These are phyloP conservation scores for Malachius bipustulatus DNA, from an alignment of 2,888 invertebrate genomes.

Conservation along the genomic window DNA sequence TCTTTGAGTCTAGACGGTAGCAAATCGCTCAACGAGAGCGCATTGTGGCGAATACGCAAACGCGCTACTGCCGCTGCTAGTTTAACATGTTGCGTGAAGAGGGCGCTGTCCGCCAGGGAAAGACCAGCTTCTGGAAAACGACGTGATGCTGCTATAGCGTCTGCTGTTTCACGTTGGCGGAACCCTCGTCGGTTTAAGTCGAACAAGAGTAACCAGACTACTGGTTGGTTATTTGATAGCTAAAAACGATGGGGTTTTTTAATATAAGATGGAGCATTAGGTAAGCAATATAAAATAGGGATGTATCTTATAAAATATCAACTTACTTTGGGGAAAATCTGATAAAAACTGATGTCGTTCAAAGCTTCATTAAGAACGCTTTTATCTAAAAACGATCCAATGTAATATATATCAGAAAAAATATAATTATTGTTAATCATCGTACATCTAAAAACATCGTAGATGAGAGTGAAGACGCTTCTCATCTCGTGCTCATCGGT, in stretches of 20 bases:
- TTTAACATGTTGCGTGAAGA: conserved; percentile 54
- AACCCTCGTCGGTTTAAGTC: conserved; percentile 56
- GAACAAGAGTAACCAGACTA: conserved; percentile 56
- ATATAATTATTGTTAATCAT: conserved; percentile 16
- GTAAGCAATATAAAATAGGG: neutral
- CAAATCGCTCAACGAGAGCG: conserved; percentile 54
- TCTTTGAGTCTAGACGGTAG: conserved; percentile 61
- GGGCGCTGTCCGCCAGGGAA: conserved; percentile 45
- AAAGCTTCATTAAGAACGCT: conserved; percentile 53
- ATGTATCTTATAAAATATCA: too few relatives aligned
- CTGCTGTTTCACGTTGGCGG: conserved; percentile 29
- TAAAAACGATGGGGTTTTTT: too few relatives aligned
- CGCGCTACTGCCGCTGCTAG: conserved; percentile 68
- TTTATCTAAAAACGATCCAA: conserved; percentile 47
- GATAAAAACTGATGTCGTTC: conserved; percentile 50
- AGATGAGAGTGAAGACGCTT: conserved; percentile 58
- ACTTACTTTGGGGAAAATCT: conserved; percentile 43
- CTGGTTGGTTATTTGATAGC: conserved; percentile 22
- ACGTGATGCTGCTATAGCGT: conserved; percentile 22
- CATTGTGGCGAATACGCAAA: conserved; percentile 61
- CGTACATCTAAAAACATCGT: conserved; percentile 65
- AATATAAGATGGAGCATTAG: neutral
- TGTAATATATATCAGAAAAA: neutral
- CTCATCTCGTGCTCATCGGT: conserved; percentile 61
- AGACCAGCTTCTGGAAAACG: conserved; percentile 29